Conservation (phyloP, 1,140 invertebrate species). For the Lepidotrigona ventralis region DNA sequence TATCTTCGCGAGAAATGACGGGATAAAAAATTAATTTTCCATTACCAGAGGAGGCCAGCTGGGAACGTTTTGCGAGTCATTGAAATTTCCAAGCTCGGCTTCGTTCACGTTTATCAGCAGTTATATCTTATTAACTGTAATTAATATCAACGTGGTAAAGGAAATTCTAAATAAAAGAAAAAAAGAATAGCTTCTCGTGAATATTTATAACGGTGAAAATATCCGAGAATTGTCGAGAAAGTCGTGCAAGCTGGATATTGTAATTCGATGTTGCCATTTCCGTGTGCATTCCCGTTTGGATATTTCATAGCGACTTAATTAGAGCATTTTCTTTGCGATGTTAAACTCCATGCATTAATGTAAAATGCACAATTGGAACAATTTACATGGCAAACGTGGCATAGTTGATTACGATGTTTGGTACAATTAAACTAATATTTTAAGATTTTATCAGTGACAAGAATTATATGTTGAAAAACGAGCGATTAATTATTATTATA, state of each 20-base stretch:
- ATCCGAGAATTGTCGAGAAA: background rate
- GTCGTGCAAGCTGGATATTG: no score
- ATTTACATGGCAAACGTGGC: background rate
- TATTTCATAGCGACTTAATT: background rate
- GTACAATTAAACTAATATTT: background rate
- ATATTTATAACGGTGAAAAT: background rate
- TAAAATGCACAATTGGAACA: background rate
- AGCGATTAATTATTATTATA: no score
- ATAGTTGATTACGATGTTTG: background rate
- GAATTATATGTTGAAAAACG: background rate
- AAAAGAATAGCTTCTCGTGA: background rate
- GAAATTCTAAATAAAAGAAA: background rate
- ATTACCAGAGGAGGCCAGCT: background rate
- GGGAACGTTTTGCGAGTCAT: background rate
- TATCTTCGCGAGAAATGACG: slow-evolving; percentile 30
- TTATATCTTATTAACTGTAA: slow-evolving; percentile 5
- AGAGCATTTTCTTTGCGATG: background rate
- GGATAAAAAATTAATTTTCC: slow-evolving; percentile 41
- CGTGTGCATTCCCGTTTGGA: background rate
- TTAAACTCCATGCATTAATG: background rate
- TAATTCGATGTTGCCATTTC: background rate
- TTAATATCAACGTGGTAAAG: slow-evolving; percentile 13
- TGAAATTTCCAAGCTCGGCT: background rate
- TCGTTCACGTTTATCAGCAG: background rate
- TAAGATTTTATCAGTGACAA: background rate